Conservation (phyloP, 2,888 invertebrate species). For the Conops quadrifasciatus region DNA sequence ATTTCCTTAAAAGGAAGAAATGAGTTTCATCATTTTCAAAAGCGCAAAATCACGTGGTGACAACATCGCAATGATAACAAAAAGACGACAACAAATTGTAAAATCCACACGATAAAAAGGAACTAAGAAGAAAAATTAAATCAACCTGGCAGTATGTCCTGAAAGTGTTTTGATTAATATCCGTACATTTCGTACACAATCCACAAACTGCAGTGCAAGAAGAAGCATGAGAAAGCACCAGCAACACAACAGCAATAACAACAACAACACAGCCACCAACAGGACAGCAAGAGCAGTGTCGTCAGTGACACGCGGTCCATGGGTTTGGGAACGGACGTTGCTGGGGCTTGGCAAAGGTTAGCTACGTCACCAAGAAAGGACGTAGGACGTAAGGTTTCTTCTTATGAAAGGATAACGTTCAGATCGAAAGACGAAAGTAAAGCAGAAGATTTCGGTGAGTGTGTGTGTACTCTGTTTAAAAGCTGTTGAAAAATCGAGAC, state of each 20-base stretch:
- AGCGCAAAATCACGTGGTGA: too few species aligned
- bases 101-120: not conserved
- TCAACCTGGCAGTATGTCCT: constrained; percentile 1
- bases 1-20: too few species aligned
- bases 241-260: not conserved
- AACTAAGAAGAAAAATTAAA: not conserved
- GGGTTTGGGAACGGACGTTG: not conserved
- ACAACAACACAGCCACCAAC: constrained; percentile 5
- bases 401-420: not conserved
- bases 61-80: too few species aligned
- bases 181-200: not conserved
- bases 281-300: not conserved
- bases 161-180: constrained; percentile 26
- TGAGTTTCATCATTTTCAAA: too few species aligned
- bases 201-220: not conserved
- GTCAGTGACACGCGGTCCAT: constrained; percentile 4
- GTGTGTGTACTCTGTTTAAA: too few species aligned
- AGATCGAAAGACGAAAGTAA: not conserved
- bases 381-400: too few species aligned
- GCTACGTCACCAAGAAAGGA: not conserved
- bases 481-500: too few species aligned
- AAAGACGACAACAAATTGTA: not conserved
- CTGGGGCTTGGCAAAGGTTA: not conserved
- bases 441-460: not conserved
- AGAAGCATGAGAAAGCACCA: constrained; percentile 1